Evolutionary conservation across 2,888 invertebrate species (phyloP), one percentile per base, ranked within the genome.

Genomic region (Tromatobia lineatoria): DNA sequence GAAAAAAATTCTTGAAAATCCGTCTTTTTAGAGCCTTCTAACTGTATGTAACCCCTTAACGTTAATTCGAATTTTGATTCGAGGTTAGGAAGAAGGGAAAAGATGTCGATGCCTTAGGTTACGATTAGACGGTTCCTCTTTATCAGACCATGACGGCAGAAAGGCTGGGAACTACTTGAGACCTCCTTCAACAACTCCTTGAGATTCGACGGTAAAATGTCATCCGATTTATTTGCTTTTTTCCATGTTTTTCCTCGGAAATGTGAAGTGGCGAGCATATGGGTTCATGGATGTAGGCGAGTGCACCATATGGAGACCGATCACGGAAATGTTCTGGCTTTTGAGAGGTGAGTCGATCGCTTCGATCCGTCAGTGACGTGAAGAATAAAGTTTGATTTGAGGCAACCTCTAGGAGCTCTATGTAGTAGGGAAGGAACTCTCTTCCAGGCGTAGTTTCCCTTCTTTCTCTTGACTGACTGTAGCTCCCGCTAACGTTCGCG

Each of bases 301-400:
- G 83, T 52, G 45, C 52, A 61, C 57, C 61, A n/a, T 15, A 76
- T 23, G 66, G 52, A 80, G 59, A 73, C 73, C 80, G 67, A 84
- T 81, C 67, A 74, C 45, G 73, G 77, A 77, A 77, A 74, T 73
- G 80, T 80, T 76, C 71, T 25, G 71, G 61, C 57, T 45, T 45
- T 73, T 13, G 73, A 42, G 59, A 47, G 45, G 18, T 42, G 20
- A 74, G 69, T 81, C 73, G 69, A 81, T 84, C 77, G 84, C 38
- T 77, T 81, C 77, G 20, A 81, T 84, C 81, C 81, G 73, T 84
- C 81, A 81, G 73, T 42, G 73, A 84, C 73, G 69, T 78, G 69
- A 77, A n/a, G 73, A 82, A 79, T 82, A 75, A 79, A 82, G 82
- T 79, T 79, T 47, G 74, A 82, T 54, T 75, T 75, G 47, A 54